Conservation (phyloP, 2,113 vertebrate species). For the Scatophagus argus region DNA sequence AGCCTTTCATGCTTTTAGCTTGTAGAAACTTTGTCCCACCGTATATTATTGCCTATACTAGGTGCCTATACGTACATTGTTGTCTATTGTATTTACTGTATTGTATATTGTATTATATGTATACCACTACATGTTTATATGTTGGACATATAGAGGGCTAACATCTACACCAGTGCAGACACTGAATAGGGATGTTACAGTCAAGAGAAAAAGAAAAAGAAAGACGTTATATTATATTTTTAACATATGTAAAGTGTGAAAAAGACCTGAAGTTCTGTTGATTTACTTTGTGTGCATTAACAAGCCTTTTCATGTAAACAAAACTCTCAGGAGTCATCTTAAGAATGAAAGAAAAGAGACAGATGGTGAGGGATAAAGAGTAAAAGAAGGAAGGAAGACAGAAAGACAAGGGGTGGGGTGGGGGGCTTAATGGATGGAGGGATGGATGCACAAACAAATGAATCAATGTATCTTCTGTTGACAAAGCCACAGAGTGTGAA, state of each 20-base stretch:
- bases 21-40: no score
- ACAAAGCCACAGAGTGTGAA: slow-evolving; percentile 56
- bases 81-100: no score
- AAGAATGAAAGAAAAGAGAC: not conserved
- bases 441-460: slow-evolving; percentile 38
- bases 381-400: not conserved
- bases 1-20: no score
- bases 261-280: not conserved
- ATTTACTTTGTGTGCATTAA: not conserved
- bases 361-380: not conserved
- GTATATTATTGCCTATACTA: no score
- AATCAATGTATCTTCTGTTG: slow-evolving; percentile 63
- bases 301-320: not conserved
- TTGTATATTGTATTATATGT: no score
- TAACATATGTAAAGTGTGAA: no score
- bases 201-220: not conserved
- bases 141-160: no score
- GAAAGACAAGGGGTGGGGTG: no score
- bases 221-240: no score
- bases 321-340: not conserved
- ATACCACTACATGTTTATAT: no score
- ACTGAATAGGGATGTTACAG: not conserved
- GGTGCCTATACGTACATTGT: no score
- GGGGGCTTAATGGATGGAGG: slow-evolving; percentile 31
- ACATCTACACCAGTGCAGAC: not conserved